Evolutionary conservation across 2,797 vertebrate species (phyloP).

Genomic region (Gastrophryne carolinensis): DNA sequence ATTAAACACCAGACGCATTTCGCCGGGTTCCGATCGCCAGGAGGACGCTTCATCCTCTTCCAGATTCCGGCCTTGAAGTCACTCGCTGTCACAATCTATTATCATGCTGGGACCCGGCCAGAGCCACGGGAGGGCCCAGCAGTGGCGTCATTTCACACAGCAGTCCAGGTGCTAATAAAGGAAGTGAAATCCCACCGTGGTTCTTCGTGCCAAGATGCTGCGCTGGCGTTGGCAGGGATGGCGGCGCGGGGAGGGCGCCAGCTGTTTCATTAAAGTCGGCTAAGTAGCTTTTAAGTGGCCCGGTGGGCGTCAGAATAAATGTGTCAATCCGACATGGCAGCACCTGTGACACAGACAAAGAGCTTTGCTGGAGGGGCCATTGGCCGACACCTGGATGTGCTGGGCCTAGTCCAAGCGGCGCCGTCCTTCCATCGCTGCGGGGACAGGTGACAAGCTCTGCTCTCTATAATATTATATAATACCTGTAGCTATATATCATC

Average conservation of each 20-base stretch:
- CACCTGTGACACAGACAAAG: constrained; percentile 19
- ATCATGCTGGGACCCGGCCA: no score
- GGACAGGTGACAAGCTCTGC: no score
- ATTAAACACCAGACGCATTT: neutral
- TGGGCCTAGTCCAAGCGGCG: constrained; percentile 21
- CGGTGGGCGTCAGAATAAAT: constrained; percentile 8
- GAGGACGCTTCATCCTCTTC: neutral
- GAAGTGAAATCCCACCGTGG: neutral
- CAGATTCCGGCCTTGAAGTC: neutral
- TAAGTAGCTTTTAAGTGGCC: neutral
- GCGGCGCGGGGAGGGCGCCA: constrained; percentile 28
- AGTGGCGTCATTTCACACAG: constrained; percentile 20
- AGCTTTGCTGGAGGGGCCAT: neutral
- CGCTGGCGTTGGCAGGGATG: constrained; percentile 44
- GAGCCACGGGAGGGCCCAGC: neutral
- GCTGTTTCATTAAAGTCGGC: neutral
- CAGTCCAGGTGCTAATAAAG: constrained; percentile 40
- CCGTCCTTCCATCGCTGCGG: constrained; percentile 16
- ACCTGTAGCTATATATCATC: no score
- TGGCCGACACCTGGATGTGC: constrained; percentile 23
- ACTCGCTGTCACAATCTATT: neutral
- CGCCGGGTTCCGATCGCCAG: constrained; percentile 3
- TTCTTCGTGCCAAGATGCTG: constrained; percentile 17
- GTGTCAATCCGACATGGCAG: constrained; percentile 5
- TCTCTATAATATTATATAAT: no score